These are phyloP conservation scores for Magallana angulata DNA, from an alignment of 1,140 invertebrate species.

Conservation along the genomic window DNA sequence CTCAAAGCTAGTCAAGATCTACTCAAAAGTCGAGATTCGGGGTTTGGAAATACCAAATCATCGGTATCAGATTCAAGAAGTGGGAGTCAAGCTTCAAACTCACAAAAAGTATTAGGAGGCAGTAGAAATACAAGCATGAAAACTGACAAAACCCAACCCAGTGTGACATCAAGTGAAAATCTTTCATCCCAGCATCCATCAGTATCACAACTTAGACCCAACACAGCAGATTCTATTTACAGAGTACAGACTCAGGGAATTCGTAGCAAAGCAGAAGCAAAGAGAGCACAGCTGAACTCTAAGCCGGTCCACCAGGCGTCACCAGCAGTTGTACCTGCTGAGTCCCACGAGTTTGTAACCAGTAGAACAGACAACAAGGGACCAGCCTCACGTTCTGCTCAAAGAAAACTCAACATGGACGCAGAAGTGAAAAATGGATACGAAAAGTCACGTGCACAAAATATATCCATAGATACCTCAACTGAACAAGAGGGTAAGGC, in stretches of 20 bases:
- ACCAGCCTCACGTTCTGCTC: slow-evolving; percentile 15
- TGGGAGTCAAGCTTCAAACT: neutral
- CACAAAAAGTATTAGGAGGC: neutral
- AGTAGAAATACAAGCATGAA: neutral
- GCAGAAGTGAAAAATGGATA: neutral
- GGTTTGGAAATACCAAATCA: neutral
- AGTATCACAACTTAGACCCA: neutral
- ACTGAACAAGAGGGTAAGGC: slow-evolving; percentile 62
- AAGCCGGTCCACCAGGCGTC: slow-evolving; percentile 65
- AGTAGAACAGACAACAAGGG: slow-evolving; percentile 35
- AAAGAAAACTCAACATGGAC: neutral
- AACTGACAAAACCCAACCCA: neutral
- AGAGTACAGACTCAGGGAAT: slow-evolving; percentile 1
- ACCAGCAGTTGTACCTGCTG: slow-evolving; percentile 60
- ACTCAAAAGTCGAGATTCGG: slow-evolving; percentile 1
- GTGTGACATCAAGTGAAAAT: neutral
- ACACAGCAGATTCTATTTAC: neutral
- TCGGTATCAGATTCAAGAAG: neutral
- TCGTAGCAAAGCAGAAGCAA: slow-evolving; percentile 10
- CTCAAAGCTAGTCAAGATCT: slow-evolving; percentile 56
- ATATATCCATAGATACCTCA: slow-evolving; percentile 19
- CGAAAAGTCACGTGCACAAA: neutral
- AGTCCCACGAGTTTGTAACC: slow-evolving; percentile 9
- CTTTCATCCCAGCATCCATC: neutral
- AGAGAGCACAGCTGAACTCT: slow-evolving; percentile 45